Base-by-base conservation (phyloP, 35 echinoderm and acorn worm genomes). In the Holothuria glaberrima region DNA sequence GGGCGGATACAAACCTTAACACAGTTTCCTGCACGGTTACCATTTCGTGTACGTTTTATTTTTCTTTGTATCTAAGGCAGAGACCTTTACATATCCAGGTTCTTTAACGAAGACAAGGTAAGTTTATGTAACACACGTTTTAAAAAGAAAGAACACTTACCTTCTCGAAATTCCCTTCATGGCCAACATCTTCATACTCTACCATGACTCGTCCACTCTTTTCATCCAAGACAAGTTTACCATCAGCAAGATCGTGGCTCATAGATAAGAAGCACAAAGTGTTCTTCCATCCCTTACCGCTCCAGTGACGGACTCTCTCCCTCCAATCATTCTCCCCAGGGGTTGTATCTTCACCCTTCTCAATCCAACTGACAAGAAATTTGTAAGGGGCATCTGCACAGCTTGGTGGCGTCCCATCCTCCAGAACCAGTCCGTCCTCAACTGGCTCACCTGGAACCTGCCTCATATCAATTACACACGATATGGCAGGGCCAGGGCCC, bases 181-280 rank as follows among this genome's bases (percentile, higher is more conserved):
- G 41, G 20, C 93, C 93, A n/a, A 95, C 93, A 21, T 73, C n/a
- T 5, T 89, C 83, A 54, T 82, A 95, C 58, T 95, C 90, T 6
- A 89, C 86, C 84, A 84, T 80, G 24, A 92, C 93, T 7, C 93
- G 90, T 33, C 86, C 90, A 56, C 83, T 95, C 36, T 88, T 68
- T 18, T 92, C 86, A 41, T 95, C 93, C 9, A 76, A 58, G 18
- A 80, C 50, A 9, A 95, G 76, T 48, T 48, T 72, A 17, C 93
- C 93, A 30, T 88, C 75, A 6, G 93, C 54, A 22, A 64, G 75
- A 48, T 95, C 93, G 65, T 92, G 84, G 56, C 90, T 95, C 93
- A 95, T 95, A n/a, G 93, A 88, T 48, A 95, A 71, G 48, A 95
- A 80, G 28, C 71, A 88, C 5, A 92, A 48, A 13, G 93, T 92